These are phyloP conservation scores for Diaperis boleti DNA, from an alignment of 2,888 invertebrate species.

Conservation along the genomic window DNA sequence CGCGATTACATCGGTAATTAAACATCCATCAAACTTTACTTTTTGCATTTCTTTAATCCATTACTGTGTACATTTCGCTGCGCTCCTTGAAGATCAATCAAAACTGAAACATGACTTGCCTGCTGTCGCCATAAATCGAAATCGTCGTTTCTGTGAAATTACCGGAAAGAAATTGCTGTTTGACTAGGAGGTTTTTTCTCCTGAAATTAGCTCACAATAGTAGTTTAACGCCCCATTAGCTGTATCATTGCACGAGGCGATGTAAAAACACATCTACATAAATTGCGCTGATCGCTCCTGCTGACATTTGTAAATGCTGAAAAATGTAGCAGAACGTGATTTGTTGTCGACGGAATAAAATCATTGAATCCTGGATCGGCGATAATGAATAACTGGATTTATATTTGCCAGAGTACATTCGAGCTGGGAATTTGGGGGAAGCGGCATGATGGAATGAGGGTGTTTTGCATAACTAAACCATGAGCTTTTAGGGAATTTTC, in stretches of 20 bases:
- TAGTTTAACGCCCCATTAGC: slow-evolving; percentile 29
- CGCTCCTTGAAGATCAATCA: no score
- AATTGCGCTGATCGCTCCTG: slow-evolving; percentile 15
- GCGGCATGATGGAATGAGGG: not conserved
- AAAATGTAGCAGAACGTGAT: slow-evolving; percentile 10
- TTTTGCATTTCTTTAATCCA: not conserved
- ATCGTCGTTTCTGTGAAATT: not conserved
- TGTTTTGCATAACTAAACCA: not conserved
- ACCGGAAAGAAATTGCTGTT: not conserved
- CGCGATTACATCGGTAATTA: not conserved
- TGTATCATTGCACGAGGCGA: slow-evolving; percentile 11
- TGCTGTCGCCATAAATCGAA: not conserved
- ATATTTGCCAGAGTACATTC: not conserved
- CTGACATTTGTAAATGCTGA: slow-evolving; percentile 17
- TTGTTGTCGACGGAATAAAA: not conserved
- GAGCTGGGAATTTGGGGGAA: not conserved
- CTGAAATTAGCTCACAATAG: slow-evolving; percentile 5
- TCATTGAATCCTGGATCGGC: slow-evolving; percentile 2
- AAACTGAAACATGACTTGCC: no score
- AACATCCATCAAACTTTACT: not conserved
- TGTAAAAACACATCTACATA: slow-evolving; percentile 19
- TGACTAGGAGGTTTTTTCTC: not conserved
- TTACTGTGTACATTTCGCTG: not conserved
- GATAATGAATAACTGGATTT: slow-evolving; percentile 6
- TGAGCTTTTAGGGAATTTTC: not conserved